Evolutionary conservation across 2,113 vertebrate species (phyloP), one percentile per base, ranked within the genome.

Genomic region (Steatornis caripensis): DNA sequence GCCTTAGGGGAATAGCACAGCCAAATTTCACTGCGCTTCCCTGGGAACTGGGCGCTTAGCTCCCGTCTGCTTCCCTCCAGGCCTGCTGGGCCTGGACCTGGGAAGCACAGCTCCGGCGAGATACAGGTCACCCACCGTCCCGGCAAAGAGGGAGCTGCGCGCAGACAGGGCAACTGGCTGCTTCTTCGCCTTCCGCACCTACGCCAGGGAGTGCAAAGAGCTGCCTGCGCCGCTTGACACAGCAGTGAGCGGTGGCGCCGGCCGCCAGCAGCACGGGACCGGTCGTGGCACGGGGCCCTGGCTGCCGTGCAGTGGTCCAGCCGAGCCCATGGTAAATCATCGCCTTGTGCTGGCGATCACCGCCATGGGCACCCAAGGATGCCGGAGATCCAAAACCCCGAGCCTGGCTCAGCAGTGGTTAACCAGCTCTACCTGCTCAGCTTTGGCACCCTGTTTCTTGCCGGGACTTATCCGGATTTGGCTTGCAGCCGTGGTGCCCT

Each of bases 61-160:
- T 90, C 87, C 88, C 85, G 76, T 87, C 92, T 91, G 94, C 49
- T 85, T 75, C 85, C 57, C 57, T 64, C 29, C 84, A 87, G 82
- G 65, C 55, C 45, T 51, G 77, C 72, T 74, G 87, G 43, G 77
- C 61, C 70, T 10, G 3, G 45, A 15, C 23, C 46, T 7, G 41
- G 78, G 77, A 75, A 80, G n/a, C 11, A 29, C 36, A 45, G 68
- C 70, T 83, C 43, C 12, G 2, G 26, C 0, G 8, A 46, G 81
- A 76, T 2, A 9, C 26, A 2, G 0, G 0, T 10, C 83, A 36
- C 62, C 58, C 62, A 23, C 13, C 4, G 2, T 6, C 61, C 43
- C 26, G 7, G 17, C 32, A 27, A 66, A 64, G 32, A 54, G 61
- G 65, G 45, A 87, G 39, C 51, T n/a, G n/a, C n/a, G n/a, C n/a